A percentile compares a stretch with the other conserved stretches of the same genome.
Conservation (phyloP, 2,797 vertebrate species). For the Pipistrellus kuhlii region DNA sequence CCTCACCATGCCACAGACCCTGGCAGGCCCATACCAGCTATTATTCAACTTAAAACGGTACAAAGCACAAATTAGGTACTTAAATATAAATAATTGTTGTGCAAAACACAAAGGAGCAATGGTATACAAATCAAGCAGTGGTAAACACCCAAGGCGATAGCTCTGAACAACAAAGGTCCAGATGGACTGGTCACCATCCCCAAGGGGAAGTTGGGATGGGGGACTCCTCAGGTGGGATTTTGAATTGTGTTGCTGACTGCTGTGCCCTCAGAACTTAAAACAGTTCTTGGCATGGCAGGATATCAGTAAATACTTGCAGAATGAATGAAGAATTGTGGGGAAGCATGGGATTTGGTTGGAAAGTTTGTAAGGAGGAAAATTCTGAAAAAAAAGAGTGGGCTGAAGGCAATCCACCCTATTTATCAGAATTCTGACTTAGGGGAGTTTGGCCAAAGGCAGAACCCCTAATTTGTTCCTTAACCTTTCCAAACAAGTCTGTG, state of each 20-base stretch:
- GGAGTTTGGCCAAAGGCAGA: too few relatives aligned
- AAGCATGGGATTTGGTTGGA: too few relatives aligned
- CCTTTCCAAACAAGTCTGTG: too few relatives aligned
- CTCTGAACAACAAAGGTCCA: not conserved
- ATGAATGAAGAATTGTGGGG: not conserved
- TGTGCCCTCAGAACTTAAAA: constrained; percentile 18
- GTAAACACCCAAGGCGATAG: not conserved
- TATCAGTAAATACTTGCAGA: not conserved
- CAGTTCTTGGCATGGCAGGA: not conserved
- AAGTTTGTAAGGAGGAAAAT: too few relatives aligned
- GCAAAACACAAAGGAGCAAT: not conserved
- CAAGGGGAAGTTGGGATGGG: not conserved
- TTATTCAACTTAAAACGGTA: not conserved
- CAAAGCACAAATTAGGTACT: not conserved
- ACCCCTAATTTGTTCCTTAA: too few relatives aligned
- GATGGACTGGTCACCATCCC: not conserved
- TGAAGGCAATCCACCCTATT: too few relatives aligned
- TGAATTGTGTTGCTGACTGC: not conserved
- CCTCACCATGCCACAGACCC: not conserved
- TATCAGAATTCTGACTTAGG: too few relatives aligned
- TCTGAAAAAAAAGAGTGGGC: too few relatives aligned
- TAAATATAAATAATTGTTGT: not conserved
- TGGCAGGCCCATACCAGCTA: not conserved
- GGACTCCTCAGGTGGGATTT: not conserved
- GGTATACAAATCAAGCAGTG: not conserved